phyloP scores from a whole-genome alignment of 1,140 invertebrate genomes.

The Archivesica marissinica region DNA sequence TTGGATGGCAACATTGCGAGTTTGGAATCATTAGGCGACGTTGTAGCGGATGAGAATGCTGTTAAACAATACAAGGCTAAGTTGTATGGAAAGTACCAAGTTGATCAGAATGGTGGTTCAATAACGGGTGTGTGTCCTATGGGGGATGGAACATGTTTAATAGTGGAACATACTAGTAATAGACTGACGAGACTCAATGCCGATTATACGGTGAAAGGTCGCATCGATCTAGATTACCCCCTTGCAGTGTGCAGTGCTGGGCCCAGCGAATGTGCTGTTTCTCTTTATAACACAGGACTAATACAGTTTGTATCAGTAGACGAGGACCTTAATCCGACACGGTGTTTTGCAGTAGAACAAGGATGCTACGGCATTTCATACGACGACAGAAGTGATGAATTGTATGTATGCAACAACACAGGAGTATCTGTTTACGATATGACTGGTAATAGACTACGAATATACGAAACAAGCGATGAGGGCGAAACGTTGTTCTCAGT shows the following conservation, averaged over 20 bases:
- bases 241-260: not conserved
- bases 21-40: not conserved
- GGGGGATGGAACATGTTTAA: not conserved
- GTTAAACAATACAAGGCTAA: not conserved
- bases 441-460: not conserved
- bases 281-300: not conserved
- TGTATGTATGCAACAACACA: not conserved
- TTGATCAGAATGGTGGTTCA: not conserved
- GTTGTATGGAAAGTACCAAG: not conserved
- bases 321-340: not conserved
- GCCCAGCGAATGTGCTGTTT: not conserved
- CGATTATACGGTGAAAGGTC: not conserved
- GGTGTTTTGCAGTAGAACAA: not conserved
- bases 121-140: not conserved
- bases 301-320: not conserved
- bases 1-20: not conserved
- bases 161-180: not conserved
- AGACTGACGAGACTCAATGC: not conserved
- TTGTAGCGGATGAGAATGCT: not conserved
- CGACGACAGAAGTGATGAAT: not conserved
- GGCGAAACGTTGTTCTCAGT: too few relatives aligned
- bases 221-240: not conserved
- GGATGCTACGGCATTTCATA: not conserved
- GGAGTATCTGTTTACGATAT: not conserved
- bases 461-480: not conserved